Evolutionary conservation across 1,140 invertebrate genomes (phyloP), one percentile per base, ranked within the genome.

Genomic region (Diorhabda sublineata): DNA sequence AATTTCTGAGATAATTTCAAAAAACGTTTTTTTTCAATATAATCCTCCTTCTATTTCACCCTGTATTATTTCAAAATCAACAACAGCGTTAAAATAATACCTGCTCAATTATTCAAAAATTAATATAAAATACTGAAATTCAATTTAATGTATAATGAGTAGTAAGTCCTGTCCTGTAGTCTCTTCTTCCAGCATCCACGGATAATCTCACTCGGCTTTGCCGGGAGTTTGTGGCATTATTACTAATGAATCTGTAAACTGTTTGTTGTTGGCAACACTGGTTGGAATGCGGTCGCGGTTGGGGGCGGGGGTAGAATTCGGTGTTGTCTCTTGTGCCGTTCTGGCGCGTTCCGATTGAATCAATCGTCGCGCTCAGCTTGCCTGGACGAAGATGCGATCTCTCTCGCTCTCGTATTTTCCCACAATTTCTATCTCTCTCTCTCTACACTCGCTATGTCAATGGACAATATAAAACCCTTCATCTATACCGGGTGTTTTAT

Each of bases 221-320:
- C 47, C 57, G 3, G 63, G 69, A 67, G 68, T 61, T 69, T 73
- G 64, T 73, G 76, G 76, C 72, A 73, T 72, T 76, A 76, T 77
- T 76, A 77, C 74, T 77, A 78, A 78, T 78, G 77, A 78, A 78
- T 78, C 73, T 75, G 77, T 78, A 78, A 78, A 78, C 77, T 77
- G 77, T 77, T 77, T 77, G 75, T 77, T 78, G 76, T 71, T 77
- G 75, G 77, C 76, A 77, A 77, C 76, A 75, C 75, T 78, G 75
- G 75, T 78, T 75, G 77, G 77, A 78, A 78, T 78, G 77, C 77
- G 77, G 77, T 77, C 77, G 77, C 72, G 73, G 77, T 75, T 72
- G 77, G 75, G 74, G 76, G 75, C 76, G 76, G 77, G 74, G 74
- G 76, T 73, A 69, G 65, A 71, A 67, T 69, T 69, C 69, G 73